Percentiles rank a stretch among this genome's conserved stretches.
These are phyloP conservation scores for Sternarchorhynchus goeldii DNA, from an alignment of 2,797 vertebrate species.

Conservation along the genomic window DNA sequence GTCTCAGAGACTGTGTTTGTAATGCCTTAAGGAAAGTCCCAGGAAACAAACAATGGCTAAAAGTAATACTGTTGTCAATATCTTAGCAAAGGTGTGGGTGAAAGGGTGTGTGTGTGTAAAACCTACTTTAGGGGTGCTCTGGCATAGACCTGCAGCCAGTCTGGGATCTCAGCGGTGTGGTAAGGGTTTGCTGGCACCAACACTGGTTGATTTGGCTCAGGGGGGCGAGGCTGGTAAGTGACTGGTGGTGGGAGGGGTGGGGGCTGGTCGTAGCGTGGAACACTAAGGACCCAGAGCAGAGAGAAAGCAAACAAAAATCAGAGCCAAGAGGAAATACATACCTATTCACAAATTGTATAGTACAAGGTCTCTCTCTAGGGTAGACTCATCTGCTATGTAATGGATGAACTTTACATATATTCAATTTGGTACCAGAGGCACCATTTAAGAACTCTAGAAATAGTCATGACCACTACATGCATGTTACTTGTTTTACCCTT, in stretches of 20 bases:
- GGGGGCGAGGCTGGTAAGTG: conserved; percentile 86
- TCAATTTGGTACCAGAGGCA: not conserved
- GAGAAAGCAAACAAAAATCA: conserved; percentile 27
- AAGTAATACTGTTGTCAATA: not conserved
- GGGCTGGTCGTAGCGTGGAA: conserved; percentile 94
- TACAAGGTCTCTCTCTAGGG: not conserved
- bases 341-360: not conserved
- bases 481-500: too few relatives aligned
- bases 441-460: not conserved
- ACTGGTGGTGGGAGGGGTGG: conserved; percentile 88
- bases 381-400: not conserved
- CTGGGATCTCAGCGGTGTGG: conserved; percentile 95
- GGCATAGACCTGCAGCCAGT: conserved; percentile 99
- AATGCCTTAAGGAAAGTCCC: not conserved
- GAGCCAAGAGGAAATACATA: not conserved
- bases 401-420: not conserved
- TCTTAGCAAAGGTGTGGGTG: not conserved
- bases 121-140: conserved; percentile 96
- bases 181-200: conserved; percentile 98
- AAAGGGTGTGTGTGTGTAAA: not conserved
- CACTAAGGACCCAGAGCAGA: conserved; percentile 69
- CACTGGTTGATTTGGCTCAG: conserved; percentile 87
- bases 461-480: not conserved
- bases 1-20: not conserved
- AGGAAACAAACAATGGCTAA: not conserved